Conservation (phyloP, 2,797 vertebrate species). For the Poeciliopsis paucimaculata region DNA sequence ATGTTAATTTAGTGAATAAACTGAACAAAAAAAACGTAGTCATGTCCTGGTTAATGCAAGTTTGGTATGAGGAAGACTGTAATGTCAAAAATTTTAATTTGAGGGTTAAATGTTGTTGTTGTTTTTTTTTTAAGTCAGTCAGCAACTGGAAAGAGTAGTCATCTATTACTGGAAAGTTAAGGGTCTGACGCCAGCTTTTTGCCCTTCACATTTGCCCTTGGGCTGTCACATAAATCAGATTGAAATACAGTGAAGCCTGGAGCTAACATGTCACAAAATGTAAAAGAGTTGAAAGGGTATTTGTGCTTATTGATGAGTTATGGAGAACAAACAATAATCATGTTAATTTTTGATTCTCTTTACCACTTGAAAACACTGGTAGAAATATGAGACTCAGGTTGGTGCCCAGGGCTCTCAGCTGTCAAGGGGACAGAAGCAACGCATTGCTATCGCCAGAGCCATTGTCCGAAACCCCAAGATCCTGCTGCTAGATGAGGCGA, state of each 20-base stretch:
- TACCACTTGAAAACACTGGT: conserved; percentile 30
- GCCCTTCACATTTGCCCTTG: background rate
- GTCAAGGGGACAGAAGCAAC: conserved; percentile 95
- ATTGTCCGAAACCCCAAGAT: conserved; percentile 94
- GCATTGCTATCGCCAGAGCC: conserved; percentile 95
- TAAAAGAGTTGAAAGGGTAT: background rate
- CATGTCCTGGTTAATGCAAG: background rate
- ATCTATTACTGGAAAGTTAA: background rate
- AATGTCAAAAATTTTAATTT: background rate
- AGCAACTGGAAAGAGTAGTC: background rate
- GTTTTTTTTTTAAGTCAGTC: background rate
- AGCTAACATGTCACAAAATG: background rate
- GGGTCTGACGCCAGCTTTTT: background rate
- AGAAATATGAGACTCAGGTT: conserved; percentile 96
- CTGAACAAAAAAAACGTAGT: background rate
- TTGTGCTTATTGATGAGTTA: background rate
- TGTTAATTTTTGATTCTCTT: conserved; percentile 24
- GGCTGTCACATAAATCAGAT: background rate
- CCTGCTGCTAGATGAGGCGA: conserved; percentile 94
- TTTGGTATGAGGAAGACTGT: background rate
- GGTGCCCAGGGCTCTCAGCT: conserved; percentile 94
- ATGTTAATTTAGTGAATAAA: background rate
- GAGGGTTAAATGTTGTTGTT: background rate
- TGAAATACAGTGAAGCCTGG: background rate
- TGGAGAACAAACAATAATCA: background rate